phyloP scores from a whole-genome alignment of 2,888 invertebrate species.

The Callimorpha dominula region DNA sequence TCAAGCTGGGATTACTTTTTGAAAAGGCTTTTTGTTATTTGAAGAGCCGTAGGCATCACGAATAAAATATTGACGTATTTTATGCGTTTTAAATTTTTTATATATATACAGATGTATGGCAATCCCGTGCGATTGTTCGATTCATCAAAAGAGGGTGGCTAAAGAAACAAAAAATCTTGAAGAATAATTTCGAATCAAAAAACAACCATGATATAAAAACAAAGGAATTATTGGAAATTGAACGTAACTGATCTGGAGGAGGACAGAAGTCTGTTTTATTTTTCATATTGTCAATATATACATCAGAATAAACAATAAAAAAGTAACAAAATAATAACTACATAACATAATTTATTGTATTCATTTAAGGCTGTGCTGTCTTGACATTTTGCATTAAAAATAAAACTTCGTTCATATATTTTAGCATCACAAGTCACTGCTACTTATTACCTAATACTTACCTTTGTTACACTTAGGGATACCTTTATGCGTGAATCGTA shows the following conservation, averaged over 20 bases:
- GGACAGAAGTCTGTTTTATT: no score
- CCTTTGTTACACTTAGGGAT: no score
- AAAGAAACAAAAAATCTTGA: neutral
- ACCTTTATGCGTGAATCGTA: no score
- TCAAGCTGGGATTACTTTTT: conserved; percentile 8
- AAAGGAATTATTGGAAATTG: neutral
- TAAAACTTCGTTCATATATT: neutral
- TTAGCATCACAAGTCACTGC: no score
- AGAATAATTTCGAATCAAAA: neutral
- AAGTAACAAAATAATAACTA: no score
- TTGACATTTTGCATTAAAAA: neutral
- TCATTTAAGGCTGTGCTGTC: neutral
- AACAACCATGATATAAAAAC: neutral
- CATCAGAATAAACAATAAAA: no score
- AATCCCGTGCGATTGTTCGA: neutral
- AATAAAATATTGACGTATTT: neutral
- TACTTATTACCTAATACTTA: no score
- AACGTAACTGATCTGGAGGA: no score
- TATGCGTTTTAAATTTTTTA: neutral
- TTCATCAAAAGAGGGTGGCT: neutral
- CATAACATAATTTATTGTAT: no score
- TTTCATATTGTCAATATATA: no score
- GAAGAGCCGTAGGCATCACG: no score
- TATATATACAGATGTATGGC: neutral
- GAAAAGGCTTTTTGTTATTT: neutral